phyloP scores from a whole-genome alignment of 1,140 invertebrate genomes.

The Pomacea maculata region DNA sequence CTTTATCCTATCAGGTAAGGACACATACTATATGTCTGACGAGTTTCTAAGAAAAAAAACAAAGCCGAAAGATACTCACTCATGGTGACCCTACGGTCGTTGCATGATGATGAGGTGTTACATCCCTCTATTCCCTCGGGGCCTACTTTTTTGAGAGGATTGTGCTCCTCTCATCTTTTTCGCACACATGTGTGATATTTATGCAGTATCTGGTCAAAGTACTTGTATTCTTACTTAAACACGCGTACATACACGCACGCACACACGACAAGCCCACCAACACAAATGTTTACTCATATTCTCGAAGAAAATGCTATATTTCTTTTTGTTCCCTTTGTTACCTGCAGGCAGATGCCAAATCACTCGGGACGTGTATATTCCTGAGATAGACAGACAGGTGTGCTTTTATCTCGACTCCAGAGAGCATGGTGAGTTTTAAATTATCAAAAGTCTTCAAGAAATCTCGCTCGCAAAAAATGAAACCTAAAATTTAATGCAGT shows the following conservation, averaged over 20 bases:
- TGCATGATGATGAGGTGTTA: too few species aligned
- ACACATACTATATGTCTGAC: too few species aligned
- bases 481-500: too few species aligned
- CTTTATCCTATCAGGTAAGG: conserved; percentile 47
- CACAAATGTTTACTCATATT: background rate
- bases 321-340: background rate
- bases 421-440: conserved; percentile 38
- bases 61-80: too few species aligned
- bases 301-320: background rate
- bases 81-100: too few species aligned
- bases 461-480: too few species aligned
- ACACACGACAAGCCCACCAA: background rate
- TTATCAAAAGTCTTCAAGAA: too few species aligned
- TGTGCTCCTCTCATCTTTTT: too few species aligned
- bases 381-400: conserved; percentile 44
- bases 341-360: conserved; percentile 47
- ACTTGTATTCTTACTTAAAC: background rate
- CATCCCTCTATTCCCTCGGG: background rate
- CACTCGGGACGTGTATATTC: conserved; percentile 44
- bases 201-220: too few species aligned
- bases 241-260: background rate
- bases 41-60: too few species aligned
- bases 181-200: too few species aligned
- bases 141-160: too few species aligned
- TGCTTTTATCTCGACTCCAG: conserved; percentile 41